Conservation (phyloP, 2,113 vertebrate species). For the Pyrgilauda ruficollis region DNA sequence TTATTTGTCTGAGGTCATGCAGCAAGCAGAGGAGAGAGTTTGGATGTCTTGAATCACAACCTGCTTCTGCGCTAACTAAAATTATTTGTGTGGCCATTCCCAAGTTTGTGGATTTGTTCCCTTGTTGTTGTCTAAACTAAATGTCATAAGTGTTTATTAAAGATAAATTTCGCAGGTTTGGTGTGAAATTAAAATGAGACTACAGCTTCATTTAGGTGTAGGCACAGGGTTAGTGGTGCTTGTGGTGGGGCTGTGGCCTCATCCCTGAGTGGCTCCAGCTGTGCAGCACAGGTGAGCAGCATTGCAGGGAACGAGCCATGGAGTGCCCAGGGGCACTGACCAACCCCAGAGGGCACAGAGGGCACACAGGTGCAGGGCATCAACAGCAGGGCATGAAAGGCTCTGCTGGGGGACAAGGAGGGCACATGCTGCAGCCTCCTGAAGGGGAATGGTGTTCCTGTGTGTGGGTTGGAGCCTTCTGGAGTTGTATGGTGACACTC, state of each 20-base stretch:
- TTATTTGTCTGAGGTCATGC: background rate
- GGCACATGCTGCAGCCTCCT: background rate
- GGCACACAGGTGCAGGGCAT: background rate
- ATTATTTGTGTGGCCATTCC: background rate
- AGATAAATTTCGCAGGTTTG: background rate
- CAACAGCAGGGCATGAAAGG: background rate
- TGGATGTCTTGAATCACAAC: background rate
- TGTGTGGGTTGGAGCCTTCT: background rate
- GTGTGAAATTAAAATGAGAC: background rate
- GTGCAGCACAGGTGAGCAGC: background rate
- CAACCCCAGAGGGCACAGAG: background rate
- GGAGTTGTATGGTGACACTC: fast-evolving
- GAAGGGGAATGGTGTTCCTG: background rate
- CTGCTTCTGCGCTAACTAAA: background rate
- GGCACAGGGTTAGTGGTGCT: background rate
- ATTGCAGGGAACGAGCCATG: background rate
- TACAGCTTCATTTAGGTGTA: background rate
- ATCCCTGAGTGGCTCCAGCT: background rate
- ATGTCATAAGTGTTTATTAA: background rate
- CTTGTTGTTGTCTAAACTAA: background rate
- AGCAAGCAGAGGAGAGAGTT: background rate
- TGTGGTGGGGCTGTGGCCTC: background rate
- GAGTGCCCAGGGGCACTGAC: background rate
- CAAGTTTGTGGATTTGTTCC: background rate
- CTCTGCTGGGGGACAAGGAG: background rate